These are phyloP conservation scores for Hyposoter didymator DNA, from an alignment of 2,888 invertebrate genomes.

Conservation along the genomic window DNA sequence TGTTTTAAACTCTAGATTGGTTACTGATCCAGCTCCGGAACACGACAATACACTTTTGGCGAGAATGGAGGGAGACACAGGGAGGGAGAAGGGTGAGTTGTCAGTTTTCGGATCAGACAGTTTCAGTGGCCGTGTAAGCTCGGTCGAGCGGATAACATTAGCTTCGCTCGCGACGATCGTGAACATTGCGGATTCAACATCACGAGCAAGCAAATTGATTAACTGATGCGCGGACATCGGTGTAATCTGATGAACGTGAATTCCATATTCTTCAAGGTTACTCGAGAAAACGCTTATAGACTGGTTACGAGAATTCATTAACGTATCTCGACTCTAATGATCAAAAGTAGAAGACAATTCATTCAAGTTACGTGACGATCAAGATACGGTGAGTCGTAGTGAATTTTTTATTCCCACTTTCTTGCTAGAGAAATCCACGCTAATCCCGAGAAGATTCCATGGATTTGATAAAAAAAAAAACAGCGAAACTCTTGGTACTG, in stretches of 20 bases:
- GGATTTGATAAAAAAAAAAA: slow-evolving; percentile 65
- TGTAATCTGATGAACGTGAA: neutral
- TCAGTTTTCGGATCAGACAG: slow-evolving; percentile 60
- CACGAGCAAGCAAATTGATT: slow-evolving; percentile 6
- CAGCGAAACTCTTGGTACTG: slow-evolving; percentile 59
- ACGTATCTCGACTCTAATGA: slow-evolving; percentile 31
- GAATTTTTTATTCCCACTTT: slow-evolving; percentile 10
- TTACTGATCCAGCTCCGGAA: slow-evolving; percentile 77
- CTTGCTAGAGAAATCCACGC: slow-evolving; percentile 53
- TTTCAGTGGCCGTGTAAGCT: slow-evolving; percentile 46
- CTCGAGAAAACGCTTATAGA: neutral
- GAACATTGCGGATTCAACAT: slow-evolving; percentile 4
- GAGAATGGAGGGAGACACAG: slow-evolving; percentile 43
- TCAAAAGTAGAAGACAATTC: slow-evolving; percentile 18
- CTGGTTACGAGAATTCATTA: neutral
- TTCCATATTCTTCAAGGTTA: slow-evolving; percentile 2
- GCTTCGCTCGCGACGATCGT: slow-evolving; percentile 26
- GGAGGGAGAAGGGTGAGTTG: slow-evolving; percentile 27
- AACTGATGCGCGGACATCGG: neutral
- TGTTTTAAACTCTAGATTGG: slow-evolving; percentile 78
- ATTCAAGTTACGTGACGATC: slow-evolving; percentile 38
- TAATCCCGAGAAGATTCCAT: slow-evolving; percentile 61
- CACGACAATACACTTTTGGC: slow-evolving; percentile 81
- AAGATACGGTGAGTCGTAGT: slow-evolving; percentile 12
- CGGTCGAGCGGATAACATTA: slow-evolving; percentile 45